Percentiles rank a stretch among this genome's conserved stretches.
Conservation (phyloP, 30 jellyfish, hydroid and myxozoan species). For the Hydra vulgaris region DNA sequence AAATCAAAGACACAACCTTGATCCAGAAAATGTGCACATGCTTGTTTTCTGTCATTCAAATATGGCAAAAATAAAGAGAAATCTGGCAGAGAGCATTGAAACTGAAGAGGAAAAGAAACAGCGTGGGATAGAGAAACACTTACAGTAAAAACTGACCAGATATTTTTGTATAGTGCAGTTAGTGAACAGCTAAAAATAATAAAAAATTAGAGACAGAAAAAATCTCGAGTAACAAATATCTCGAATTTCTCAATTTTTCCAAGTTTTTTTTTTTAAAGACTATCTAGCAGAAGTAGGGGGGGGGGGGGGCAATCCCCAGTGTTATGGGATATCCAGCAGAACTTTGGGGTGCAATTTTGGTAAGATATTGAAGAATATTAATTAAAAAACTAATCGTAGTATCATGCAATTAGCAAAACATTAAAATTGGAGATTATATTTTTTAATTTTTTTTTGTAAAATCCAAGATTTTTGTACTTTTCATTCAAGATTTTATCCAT, state of each 20-base stretch:
- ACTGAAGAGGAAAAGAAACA: background rate
- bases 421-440: no score
- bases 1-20: background rate
- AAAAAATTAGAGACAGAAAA: conserved; percentile 2
- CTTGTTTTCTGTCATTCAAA: background rate
- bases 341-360: background rate
- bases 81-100: background rate
- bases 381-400: background rate
- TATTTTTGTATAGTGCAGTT: background rate
- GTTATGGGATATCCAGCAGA: background rate
- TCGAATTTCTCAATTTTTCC: background rate
- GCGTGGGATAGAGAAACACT: background rate
- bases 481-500: no score
- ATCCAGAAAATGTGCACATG: background rate
- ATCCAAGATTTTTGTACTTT: no score
- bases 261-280: background rate
- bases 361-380: background rate
- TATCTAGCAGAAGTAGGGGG: background rate
- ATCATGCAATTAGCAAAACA: no score
- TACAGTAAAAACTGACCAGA: background rate
- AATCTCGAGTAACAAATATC: background rate
- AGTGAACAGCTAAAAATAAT: background rate
- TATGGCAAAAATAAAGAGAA: background rate
- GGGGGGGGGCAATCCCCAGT: background rate
- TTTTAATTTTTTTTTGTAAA: no score